A percentile compares a stretch with the other conserved stretches of the same genome.
These are phyloP conservation scores for Molossus alvarezi DNA, from an alignment of 2,797 vertebrate species.

Conservation along the genomic window DNA sequence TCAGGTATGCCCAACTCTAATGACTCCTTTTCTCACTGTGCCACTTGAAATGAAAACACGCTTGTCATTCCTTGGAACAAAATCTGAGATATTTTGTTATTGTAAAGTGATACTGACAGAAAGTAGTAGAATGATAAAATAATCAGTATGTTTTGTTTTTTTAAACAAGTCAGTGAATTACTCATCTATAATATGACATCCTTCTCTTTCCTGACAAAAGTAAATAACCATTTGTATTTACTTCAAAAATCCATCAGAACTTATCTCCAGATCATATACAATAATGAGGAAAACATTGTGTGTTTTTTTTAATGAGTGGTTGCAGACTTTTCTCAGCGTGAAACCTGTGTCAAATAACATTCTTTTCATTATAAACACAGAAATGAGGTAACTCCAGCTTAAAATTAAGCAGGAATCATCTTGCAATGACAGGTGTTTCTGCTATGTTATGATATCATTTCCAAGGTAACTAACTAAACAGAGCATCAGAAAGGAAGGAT, in stretches of 20 bases:
- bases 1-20: background rate
- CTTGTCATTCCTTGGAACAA: constrained; percentile 8
- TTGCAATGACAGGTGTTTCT: constrained; percentile 80
- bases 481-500: constrained; percentile 70
- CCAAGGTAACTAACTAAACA: constrained; percentile 78
- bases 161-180: background rate
- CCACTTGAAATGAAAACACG: constrained; percentile 48
- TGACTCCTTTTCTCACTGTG: background rate
- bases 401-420: constrained; percentile 78
- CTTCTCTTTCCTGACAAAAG: constrained; percentile 57
- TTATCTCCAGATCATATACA: background rate
- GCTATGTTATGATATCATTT: constrained; percentile 75
- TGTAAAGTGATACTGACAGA: constrained; percentile 53
- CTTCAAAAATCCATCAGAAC: constrained; percentile 42
- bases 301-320: background rate
- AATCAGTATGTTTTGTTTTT: constrained; percentile 8
- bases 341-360: constrained; percentile 63
- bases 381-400: constrained; percentile 72
- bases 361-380: constrained; percentile 61
- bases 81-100: constrained; percentile 24
- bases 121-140: constrained; percentile 4
- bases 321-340: constrained; percentile 37
- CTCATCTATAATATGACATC: background rate
- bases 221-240: background rate
- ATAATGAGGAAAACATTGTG: background rate